Base-by-base conservation (phyloP, 2,797 vertebrate species). In the Vultur gryphus region DNA sequence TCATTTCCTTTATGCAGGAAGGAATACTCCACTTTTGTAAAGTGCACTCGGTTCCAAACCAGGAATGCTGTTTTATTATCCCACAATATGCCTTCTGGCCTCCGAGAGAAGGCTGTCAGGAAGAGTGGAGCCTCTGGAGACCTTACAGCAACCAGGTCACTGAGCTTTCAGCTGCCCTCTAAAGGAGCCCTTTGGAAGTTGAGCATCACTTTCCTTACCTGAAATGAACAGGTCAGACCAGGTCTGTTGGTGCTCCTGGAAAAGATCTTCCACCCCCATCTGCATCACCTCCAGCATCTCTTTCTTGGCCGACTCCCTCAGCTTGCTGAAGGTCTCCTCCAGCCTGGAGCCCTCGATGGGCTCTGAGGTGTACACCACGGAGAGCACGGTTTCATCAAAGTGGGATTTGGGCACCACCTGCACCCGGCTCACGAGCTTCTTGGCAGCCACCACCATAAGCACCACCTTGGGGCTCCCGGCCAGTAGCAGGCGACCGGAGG, bases 211-310 rank as follows among this genome's bases (percentile, higher is more conserved):
- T 24, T 58, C 51, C 95, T 98, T 93, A 99, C 99, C 99, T 95
- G 99, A 99, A 94, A 98, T 99, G 95, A 99, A 99, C 61, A 99
- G 98, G 92, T 99, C 99, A n/a, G 98, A 96, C 99, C 99, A 99
- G 37, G 98, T 99, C 96, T 98, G 98, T 92, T 99, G 99, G 97
- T 99, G 99, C 65, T 99, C 99, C 49, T 95, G 92, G 23, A 99
- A 97, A 83, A 99, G 96, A 26, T 99, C 98, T 0, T 99, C 98
- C 21, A 98, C 97, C 0, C 95, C 98, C 91, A 97, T 96, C 80
- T 98, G 98, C 96, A 99, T 97, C 70, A 99, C 97, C 87, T 99
- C 99, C 87, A 96, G 96, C 97, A 99, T 98, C 95, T 99, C 99
- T 59, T 98, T 98, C 75, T 98, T 99, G 85, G 98, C 98, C 0